Evolutionary conservation across 35 echinoderm and acorn worm species (phyloP), one percentile per base, ranked within the genome.

Genomic region (Antedon bifida): DNA sequence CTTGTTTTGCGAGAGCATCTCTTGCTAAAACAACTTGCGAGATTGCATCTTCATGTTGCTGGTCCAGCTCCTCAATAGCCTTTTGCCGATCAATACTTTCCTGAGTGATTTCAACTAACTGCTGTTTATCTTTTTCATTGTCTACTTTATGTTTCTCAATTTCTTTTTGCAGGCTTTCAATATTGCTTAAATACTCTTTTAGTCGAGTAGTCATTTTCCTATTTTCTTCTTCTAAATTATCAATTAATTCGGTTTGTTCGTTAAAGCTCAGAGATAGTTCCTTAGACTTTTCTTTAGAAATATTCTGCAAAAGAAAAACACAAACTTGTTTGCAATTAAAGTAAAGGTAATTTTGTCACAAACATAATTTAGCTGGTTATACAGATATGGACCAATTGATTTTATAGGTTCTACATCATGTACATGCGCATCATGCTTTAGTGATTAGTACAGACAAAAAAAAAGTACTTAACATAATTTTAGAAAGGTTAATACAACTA

Each of bases 41-140:
- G 0, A 81, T 34, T 46, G 82, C 90, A 55, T 85, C 36, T 36
- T 82, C 36, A 36, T 92, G 90, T 51, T 92, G 86, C 23, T 84
- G 34, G 46, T 92, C 86, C 0, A 91, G 82, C 51, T 84, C 80
- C 1, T 84, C 78, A 5, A 92, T 36, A 32, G 88, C 90, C 19
- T 74, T 36, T 28, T 88, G 31, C 33, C 88, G 80, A 19, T 75
- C 35, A 44, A 74, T 34, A 32, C 33, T 81, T 30, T 82, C 33
- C 14, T 51, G 77, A 56, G 75, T 80, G 14, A 88, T 80, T 31
- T 92, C 90, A 19, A 80, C 51, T 21, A 92, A 26, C 14, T 73
- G 88, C 8, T 55, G 76, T 73, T 84, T 78, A 28, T 74, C 88
- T 5, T 92, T 77, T 9, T 82, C 79, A 21, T 82, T 79, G 16